phyloP scores from a whole-genome alignment of 2,888 invertebrate genomes.

The Melanotus villosus region DNA sequence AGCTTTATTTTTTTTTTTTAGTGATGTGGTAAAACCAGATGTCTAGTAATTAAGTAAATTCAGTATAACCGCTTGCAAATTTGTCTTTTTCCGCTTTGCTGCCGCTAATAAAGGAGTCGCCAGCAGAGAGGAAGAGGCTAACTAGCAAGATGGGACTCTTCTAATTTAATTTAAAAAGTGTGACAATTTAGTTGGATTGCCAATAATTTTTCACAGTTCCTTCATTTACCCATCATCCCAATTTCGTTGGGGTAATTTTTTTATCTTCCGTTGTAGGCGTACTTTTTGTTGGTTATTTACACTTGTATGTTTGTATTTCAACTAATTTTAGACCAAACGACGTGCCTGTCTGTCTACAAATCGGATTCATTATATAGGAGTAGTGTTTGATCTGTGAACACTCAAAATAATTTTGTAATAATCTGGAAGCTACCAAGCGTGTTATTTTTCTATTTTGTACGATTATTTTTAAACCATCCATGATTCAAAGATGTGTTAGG shows the following conservation, averaged over 20 bases:
- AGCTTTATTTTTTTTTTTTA: too few relatives aligned
- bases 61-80: constrained; percentile 32
- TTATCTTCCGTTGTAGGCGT: too few relatives aligned
- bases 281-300: constrained; percentile 9
- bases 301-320: constrained; percentile 21
- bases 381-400: constrained; percentile 19
- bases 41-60: too few relatives aligned
- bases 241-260: too few relatives aligned
- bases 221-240: neutral
- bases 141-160: constrained; percentile 31
- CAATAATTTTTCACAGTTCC: neutral
- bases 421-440: neutral
- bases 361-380: constrained; percentile 27
- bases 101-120: constrained; percentile 43
- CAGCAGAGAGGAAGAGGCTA: constrained; percentile 46
- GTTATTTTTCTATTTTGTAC: neutral
- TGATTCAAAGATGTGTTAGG: neutral
- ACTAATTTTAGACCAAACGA: constrained; percentile 29
- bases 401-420: constrained; percentile 24
- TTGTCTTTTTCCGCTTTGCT: constrained; percentile 50
- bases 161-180: neutral
- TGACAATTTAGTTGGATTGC: neutral
- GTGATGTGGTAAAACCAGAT: too few relatives aligned
- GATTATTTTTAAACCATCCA: neutral
- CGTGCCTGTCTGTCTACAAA: constrained; percentile 29